phyloP scores from a whole-genome alignment of 2,888 invertebrate species.

The Disparrhopalites patrizii region DNA sequence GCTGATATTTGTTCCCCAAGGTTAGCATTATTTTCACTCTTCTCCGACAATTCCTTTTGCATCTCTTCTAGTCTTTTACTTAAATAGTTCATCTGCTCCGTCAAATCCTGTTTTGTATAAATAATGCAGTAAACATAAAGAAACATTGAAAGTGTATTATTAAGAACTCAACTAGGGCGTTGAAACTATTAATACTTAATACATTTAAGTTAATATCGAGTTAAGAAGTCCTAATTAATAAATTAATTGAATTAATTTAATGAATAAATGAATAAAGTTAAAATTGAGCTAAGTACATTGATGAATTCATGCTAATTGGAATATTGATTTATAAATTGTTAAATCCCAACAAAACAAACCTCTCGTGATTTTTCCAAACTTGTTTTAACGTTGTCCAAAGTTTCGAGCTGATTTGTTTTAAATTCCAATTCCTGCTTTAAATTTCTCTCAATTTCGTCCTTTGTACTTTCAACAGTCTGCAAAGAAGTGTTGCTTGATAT shows the following conservation, averaged over 20 bases:
- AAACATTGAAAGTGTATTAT: no score
- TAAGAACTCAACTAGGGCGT: no score
- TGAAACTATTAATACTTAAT: no score
- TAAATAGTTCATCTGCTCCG: constrained; percentile 65
- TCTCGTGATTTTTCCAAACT: constrained; percentile 36
- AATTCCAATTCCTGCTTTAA: constrained; percentile 35
- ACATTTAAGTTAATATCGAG: no score
- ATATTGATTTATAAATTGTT: no score
- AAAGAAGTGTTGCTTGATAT: background rate
- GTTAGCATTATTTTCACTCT: constrained; percentile 33
- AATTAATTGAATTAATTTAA: no score
- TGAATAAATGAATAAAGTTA: no score
- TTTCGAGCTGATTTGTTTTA: constrained; percentile 32
- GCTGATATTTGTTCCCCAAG: constrained; percentile 39
- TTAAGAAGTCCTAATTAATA: no score
- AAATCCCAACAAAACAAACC: no score
- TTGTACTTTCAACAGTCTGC: constrained; percentile 40
- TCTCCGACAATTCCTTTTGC: constrained; percentile 52
- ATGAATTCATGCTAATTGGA: no score
- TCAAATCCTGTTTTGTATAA: constrained; percentile 61
- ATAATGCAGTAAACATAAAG: no score
- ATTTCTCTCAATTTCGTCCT: constrained; percentile 35
- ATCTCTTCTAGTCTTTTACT: constrained; percentile 60
- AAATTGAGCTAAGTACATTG: no score
- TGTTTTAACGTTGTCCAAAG: constrained; percentile 28